These are phyloP conservation scores for Neria commutata DNA, from an alignment of 2,888 invertebrate species.

Conservation along the genomic window DNA sequence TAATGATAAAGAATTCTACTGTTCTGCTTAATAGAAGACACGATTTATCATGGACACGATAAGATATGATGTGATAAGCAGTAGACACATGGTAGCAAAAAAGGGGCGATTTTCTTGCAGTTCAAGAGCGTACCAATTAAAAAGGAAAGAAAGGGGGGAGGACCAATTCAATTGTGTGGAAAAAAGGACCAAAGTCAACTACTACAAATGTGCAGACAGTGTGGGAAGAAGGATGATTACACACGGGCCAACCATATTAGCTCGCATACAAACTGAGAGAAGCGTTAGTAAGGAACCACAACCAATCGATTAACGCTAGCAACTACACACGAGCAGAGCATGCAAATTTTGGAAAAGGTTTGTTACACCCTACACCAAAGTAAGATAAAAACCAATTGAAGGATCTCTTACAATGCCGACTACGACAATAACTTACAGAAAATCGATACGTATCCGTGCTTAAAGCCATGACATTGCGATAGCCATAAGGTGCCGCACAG, in stretches of 20 bases:
- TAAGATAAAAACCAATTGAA: not conserved
- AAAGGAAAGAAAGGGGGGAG: not conserved
- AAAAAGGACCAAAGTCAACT: too few species aligned
- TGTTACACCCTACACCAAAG: too few species aligned
- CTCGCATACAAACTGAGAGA: too few species aligned
- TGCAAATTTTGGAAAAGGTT: not conserved
- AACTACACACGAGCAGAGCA: not conserved
- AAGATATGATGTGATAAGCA: not conserved
- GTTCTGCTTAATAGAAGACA: not conserved
- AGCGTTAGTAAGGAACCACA: not conserved
- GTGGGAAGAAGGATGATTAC: not conserved
- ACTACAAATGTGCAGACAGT: not conserved
- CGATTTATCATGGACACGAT: not conserved
- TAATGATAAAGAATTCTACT: not conserved
- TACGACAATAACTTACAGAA: constrained; percentile 73
- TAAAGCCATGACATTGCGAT: constrained; percentile 90
- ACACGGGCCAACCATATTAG: too few species aligned
- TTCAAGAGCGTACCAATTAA: not conserved
- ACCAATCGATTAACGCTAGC: not conserved
- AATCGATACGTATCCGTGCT: constrained; percentile 83
- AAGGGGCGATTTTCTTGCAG: not conserved
- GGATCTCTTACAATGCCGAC: constrained; percentile 15
- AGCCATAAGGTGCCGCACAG: constrained; percentile 96
- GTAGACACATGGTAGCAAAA: not conserved
- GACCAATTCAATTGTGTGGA: too few species aligned